Evolutionary conservation across 2,888 invertebrate species (phyloP), one percentile per base, ranked within the genome.

Genomic region (Anoplius nigerrimus): DNA sequence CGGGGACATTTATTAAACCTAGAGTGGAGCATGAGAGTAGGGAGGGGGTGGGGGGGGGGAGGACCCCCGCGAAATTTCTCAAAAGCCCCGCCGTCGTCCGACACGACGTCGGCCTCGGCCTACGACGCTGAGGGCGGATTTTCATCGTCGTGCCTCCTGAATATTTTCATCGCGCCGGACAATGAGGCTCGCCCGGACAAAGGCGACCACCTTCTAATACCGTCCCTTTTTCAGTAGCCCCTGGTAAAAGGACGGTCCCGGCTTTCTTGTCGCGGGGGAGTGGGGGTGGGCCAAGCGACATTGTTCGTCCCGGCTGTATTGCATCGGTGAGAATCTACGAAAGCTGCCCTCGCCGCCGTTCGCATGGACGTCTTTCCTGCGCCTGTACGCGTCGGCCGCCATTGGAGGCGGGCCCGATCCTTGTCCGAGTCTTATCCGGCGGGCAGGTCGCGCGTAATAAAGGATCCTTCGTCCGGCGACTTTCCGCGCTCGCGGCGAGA

Each of bases 171-270:
- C 52, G 34, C 24, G 43, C 52, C 72, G 76, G 64, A 79, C 78
- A 79, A 79, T 79, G 75, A 76, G 72, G 71, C 68, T 34, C 62
- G 62, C 68, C 51, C 60, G 78, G 75, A 79, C 78, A 79, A 79
- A 79, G 68, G 64, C n/a, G 52, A 15, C 66, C 45, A 61, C 63
- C 69, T 71, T 75, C 78, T 76, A 76, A 78, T 76, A 72, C 72
- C 71, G 55, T 55, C 21, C 42, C 70, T 55, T 72, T 67, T 72
- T 65, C 56, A 60, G 56, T 52, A 48, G 46, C 52, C 53, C 15
- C 59, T 27, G 8, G 57, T 22, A 55, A 56, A 64, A 60, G 34
- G 42, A 67, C 67, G n/a, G 66, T 65, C 66, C 67, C 69, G 69
- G 8, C 46, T 70, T 72, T 61, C 71, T 18, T 52, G 65, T 57